phyloP scores from a whole-genome alignment of 2,888 invertebrate species.

The Amphipoea lucens region DNA sequence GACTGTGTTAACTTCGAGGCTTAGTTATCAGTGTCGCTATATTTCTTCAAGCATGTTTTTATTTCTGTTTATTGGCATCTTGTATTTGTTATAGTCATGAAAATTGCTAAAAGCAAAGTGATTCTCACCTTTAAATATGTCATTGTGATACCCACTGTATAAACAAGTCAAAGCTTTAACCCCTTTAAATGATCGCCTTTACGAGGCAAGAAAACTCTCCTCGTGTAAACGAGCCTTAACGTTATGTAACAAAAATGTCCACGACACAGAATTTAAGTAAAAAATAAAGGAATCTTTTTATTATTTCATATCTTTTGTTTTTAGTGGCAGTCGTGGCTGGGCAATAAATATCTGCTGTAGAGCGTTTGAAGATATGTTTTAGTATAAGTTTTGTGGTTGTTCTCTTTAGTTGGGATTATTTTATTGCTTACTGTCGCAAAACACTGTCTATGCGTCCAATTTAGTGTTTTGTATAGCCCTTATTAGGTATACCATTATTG shows the following conservation, averaged over 20 bases:
- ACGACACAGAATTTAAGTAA: conserved; percentile 27
- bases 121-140: neutral
- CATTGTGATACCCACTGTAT: neutral
- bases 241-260: conserved; percentile 25
- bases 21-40: too few species aligned
- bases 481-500: too few species aligned
- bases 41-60: too few species aligned
- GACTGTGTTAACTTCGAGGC: too few species aligned
- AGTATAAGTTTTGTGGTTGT: neutral
- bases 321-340: conserved; percentile 11
- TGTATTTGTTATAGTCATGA: too few species aligned
- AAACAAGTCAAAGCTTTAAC: neutral
- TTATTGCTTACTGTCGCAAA: conserved; percentile 1
- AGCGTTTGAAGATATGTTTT: conserved; percentile 32
- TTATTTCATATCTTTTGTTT: conserved; percentile 35
- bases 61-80: too few species aligned
- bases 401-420: neutral
- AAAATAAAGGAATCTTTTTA: conserved; percentile 46
- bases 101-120: neutral
- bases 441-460: neutral
- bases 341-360: conserved; percentile 19
- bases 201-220: neutral
- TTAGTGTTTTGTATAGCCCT: neutral
- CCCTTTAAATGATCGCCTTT: fast-evolving
- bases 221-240: neutral